Base-by-base conservation (phyloP, 2,113 vertebrate genomes). In the Gobio gobio region DNA sequence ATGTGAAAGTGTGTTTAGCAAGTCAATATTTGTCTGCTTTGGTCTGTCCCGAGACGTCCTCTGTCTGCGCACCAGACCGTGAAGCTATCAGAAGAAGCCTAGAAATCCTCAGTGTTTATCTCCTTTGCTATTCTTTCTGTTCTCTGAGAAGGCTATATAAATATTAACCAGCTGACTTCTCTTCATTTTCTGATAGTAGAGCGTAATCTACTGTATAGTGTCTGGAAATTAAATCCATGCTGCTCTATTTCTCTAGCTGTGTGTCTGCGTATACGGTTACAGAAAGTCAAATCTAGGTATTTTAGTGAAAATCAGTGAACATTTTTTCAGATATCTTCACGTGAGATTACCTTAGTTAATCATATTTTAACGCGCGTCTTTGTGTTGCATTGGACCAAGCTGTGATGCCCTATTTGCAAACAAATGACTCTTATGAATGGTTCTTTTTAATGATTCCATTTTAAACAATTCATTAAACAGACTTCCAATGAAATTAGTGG, bases 21-120 rank as follows among this genome's bases (percentile, higher is more conserved):
- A 93, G 93, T 93, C 93, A 94, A 95, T 94, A 94, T 94, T 94
- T 94, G 93, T 92, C 92, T 91, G 91, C 92, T 93, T 92, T 91
- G 91, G 90, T 89, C 85, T 91, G 90, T 93, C 89, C 93, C 92
- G 77, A 91, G 93, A 95, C 92, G 89, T 93, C 93, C 86, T 88
- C 87, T 90, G 90, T 88, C 91, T 88, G 91, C 51, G 92, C 92
- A 92, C 86, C 92, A 92, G 92, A 93, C 92, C 91, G 91, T 93
- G 92, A 93, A 93, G 91, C 91, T 95, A 92, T 95, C 91, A 92
- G 91, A 92, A 90, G 91, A 90, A 93, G 92, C 93, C 92, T 90
- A 92, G 93, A 94, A 93, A 92, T 94, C 93, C 91, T 93, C 91
- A 91, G 90, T 92, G 86, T 89, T 90, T 85, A 83, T 89, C 87